Evolutionary conservation across 2,113 vertebrate species (phyloP), one percentile per base, ranked within the genome.

Genomic region (Puntigrus tetrazona): DNA sequence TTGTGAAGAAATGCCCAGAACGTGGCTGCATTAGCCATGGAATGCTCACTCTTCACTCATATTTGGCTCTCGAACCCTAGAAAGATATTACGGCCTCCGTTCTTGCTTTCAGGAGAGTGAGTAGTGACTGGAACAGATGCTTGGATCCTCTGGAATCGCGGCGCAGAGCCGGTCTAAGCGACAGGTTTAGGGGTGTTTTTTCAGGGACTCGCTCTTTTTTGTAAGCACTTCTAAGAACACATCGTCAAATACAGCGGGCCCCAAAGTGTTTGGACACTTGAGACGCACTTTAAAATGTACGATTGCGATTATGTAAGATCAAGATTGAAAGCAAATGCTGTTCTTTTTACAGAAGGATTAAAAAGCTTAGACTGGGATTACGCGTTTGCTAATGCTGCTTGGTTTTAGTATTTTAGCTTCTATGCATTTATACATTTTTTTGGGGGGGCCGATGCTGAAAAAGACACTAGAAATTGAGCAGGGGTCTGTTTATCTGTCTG

Each of bases 1-100:
- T 92, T 50, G 91, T 69, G 14, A 89, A 90, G 93, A 92, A 93
- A 93, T 94, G 93, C 92, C 90, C 91, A 91, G 88, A 91, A 89
- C 90, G 83, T 85, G 85, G 85, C 89, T 85, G 80, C 88, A 90
- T 91, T 55, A 86, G 87, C 87, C 18, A 22, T 91, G 93, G 92
- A 95, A 94, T 94, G 93, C 18, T 9, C 89, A 75, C 84, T 77
- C 63, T 84, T 88, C 75, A 63, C 76, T 89, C 76, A 78, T 82
- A 72, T 82, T 85, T 87, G 84, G 77, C 85, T 86, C 77, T 67
- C 10, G 29, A 90, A 84, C 85, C 88, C 86, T 88, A 88, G 81
- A 91, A 90, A 83, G 84, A 86, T 88, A 84, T 91, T 89, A 89
- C 91, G 88, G 83, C 90, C 82, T 84, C 81, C 38, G 38, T 87